Percentiles rank a stretch among this genome's conserved stretches.
phyloP scores from a whole-genome alignment of 2,113 vertebrate species.

The Peromyscus leucopus region DNA sequence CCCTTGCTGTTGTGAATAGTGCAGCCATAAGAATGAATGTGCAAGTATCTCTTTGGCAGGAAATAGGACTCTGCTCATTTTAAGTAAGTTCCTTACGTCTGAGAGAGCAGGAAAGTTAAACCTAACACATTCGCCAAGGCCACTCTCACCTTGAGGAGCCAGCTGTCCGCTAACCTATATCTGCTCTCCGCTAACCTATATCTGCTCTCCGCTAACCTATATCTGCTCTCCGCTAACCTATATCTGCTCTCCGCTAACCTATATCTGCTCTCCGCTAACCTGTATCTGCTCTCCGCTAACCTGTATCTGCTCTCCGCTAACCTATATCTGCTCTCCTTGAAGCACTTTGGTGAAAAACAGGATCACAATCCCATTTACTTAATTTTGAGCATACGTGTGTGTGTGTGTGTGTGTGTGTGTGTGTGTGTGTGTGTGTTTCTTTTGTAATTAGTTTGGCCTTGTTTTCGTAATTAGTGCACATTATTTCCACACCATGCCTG shows the following conservation, averaged over 20 bases:
- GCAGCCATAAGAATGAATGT: background rate
- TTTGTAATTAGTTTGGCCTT: rapidly evolving
- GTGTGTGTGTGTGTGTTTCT: no score
- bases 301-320: rapidly evolving
- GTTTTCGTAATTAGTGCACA: rapidly evolving
- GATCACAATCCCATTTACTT: rapidly evolving
- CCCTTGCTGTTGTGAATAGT: background rate
- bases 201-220: rapidly evolving
- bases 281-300: rapidly evolving
- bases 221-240: rapidly evolving
- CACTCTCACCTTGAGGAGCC: rapidly evolving
- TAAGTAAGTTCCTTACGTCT: background rate
- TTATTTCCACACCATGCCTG: rapidly evolving
- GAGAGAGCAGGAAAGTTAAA: rapidly evolving
- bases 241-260: rapidly evolving
- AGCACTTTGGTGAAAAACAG: background rate
- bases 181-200: rapidly evolving
- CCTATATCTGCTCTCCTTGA: background rate
- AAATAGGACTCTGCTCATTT: background rate
- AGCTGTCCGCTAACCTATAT: rapidly evolving
- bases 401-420: no score
- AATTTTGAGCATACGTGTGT: background rate
- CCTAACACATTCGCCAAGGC: rapidly evolving
- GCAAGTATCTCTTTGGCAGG: background rate
- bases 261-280: rapidly evolving